These are phyloP conservation scores for Nasonia oneida DNA, from an alignment of 2,888 invertebrate genomes.

Conservation along the genomic window DNA sequence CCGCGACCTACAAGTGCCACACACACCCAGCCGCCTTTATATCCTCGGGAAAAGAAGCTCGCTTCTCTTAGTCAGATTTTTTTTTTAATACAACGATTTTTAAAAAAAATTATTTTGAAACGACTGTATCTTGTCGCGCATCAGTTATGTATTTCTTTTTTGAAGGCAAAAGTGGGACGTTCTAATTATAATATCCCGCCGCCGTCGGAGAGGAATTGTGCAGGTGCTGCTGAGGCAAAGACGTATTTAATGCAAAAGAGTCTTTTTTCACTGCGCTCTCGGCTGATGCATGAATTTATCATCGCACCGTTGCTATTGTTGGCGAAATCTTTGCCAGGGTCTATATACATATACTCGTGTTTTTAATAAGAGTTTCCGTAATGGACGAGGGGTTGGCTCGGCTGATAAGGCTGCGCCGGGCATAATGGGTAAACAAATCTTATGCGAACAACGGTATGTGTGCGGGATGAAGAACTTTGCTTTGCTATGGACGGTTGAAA, in stretches of 20 bases:
- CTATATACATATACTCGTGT: not conserved
- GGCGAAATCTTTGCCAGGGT: not conserved
- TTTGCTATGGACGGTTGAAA: not conserved
- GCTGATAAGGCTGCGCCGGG: too few species aligned
- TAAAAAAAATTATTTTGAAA: not conserved
- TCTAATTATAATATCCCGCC: constrained; percentile 23
- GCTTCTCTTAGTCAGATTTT: not conserved
- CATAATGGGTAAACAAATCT: too few species aligned
- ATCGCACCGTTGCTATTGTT: not conserved
- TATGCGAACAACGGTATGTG: too few species aligned
- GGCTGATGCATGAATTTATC: constrained; percentile 14
- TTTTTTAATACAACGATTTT: not conserved
- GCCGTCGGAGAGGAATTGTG: constrained; percentile 2
- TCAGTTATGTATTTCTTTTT: not conserved
- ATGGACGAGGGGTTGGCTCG: too few species aligned
- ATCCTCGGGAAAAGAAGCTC: not conserved
- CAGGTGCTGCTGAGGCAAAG: not conserved
- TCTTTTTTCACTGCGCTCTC: not conserved
- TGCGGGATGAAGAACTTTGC: not conserved
- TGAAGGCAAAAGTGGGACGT: constrained; percentile 20
- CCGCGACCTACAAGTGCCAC: constrained; percentile 41
- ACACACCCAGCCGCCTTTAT: not conserved
- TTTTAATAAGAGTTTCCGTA: constrained; percentile 8
- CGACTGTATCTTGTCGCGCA: too few species aligned
- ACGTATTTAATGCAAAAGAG: constrained; percentile 28